Base-by-base conservation (phyloP, 2,113 vertebrate species). In the Cyprinodon tularosa region DNA sequence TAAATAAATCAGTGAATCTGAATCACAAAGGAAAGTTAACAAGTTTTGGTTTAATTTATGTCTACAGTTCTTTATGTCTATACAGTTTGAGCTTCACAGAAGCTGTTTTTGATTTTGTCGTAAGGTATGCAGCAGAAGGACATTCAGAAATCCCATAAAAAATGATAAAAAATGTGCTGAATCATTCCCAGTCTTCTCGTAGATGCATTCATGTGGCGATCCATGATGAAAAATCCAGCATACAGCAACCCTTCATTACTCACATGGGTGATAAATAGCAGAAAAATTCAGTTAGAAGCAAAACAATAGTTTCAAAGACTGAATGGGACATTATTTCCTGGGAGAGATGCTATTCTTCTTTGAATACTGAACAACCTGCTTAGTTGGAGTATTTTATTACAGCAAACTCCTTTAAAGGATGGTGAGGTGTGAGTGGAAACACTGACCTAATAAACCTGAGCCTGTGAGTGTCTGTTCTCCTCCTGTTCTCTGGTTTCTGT, bases 371-470 rank as follows among this genome's bases (percentile, higher is more conserved):
- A 62, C 62, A 17, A 69, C 74, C 61, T 45, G 44, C 66, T 68
- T 14, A 68, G 65, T 22, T 38, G 62, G 4, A 10, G 20, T 42
- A 4, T 70, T 71, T 75, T 61, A 66, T 42, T 60, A 4, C 70
- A 20, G 47, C 2, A 0, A 29, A 11, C 48, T 65, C 62, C 20
- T 80, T 77, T 7, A n/a, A 64, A 45, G 74, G 64, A 75, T 44
- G 68, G 79, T 48, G 74, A 86, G 80, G 82, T 84, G 83, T 86
- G 83, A 89, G 82, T 92, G 92, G 91, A 93, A 93, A 93, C 81
- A 91, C 64, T 90, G 86, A 88, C 74, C 73, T 62, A 66, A 37
- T 89, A 81, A 77, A 91, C 88, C 83, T 86, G 90, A 91, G 88
- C 81, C 82, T n/a, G 63, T 11, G 72, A 82, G 78, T 53, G 60